Evolutionary conservation across 2,797 vertebrate genomes (phyloP).

Genomic region (Sandelia bainsii): DNA sequence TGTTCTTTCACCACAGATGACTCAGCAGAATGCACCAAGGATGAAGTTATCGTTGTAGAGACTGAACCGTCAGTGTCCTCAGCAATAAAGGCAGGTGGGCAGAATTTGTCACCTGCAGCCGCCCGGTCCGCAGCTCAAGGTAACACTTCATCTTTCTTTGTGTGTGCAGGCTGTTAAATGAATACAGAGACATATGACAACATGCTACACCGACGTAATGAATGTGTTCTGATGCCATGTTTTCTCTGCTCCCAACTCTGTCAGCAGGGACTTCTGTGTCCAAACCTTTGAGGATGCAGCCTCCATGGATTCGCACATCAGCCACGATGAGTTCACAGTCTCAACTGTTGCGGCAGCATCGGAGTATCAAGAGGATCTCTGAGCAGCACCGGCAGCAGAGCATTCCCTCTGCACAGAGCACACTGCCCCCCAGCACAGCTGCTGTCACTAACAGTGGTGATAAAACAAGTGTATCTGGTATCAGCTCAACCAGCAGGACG

Average conservation of each 20-base stretch:
- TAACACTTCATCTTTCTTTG: background rate
- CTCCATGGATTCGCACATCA: conserved; percentile 49
- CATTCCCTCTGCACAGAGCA: background rate
- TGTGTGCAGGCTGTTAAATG: background rate
- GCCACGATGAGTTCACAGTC: conserved; percentile 21
- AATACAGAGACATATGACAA: background rate
- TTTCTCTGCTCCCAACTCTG: conserved; percentile 5
- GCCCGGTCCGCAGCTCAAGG: background rate
- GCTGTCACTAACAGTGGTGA: background rate
- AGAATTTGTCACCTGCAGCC: conserved; percentile 21
- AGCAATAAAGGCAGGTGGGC: conserved; percentile 10
- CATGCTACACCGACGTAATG: background rate
- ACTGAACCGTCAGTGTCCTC: conserved; percentile 30
- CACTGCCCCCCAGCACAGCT: conserved; percentile 1
- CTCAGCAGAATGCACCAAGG: conserved; percentile 52
- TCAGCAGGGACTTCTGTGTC: conserved; percentile 26
- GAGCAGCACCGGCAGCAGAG: conserved; percentile 16
- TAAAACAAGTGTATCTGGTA: conserved; percentile 5
- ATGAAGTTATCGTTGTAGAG: conserved; percentile 67
- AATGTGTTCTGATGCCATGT: conserved; percentile 1
- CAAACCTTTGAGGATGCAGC: conserved; percentile 24
- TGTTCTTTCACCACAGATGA: conserved; percentile 61
- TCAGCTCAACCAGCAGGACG: conserved; percentile 33
- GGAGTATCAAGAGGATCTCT: background rate
- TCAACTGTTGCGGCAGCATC: conserved; percentile 31